These are phyloP conservation scores for Diprion similis DNA, from an alignment of 1,140 invertebrate species.

Conservation along the genomic window DNA sequence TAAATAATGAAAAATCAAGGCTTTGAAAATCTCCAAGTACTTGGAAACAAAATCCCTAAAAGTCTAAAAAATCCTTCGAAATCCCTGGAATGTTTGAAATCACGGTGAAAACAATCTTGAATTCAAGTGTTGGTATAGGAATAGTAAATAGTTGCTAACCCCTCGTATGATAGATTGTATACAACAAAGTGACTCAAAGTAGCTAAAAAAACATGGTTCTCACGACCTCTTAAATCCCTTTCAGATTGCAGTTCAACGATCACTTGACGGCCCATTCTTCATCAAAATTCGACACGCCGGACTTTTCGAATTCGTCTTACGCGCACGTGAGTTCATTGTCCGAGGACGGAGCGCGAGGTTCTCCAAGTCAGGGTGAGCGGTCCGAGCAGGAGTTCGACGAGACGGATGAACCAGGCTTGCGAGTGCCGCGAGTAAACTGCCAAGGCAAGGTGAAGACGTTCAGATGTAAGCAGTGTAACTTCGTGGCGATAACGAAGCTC, in stretches of 20 bases:
- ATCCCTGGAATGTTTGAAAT: too few species aligned
- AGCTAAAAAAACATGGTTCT: neutral
- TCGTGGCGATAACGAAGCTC: slow-evolving; percentile 83
- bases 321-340: slow-evolving; percentile 4
- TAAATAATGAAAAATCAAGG: too few species aligned
- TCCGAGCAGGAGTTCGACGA: slow-evolving; percentile 59
- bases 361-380: slow-evolving; percentile 25
- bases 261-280: slow-evolving; percentile 35
- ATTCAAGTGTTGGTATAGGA: too few species aligned
- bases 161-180: too few species aligned
- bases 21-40: too few species aligned
- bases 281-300: slow-evolving; percentile 15
- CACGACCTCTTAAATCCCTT: neutral
- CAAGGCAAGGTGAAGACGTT: slow-evolving; percentile 88
- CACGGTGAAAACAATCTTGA: too few species aligned
- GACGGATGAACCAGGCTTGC: slow-evolving; percentile 70
- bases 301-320: neutral
- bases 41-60: too few species aligned
- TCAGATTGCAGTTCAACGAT: slow-evolving; percentile 36
- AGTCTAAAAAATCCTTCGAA: too few species aligned
- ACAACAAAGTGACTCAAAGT: too few species aligned
- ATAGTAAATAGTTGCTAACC: too few species aligned
- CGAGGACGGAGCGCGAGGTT: slow-evolving; percentile 19
- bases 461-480: slow-evolving; percentile 92
- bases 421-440: slow-evolving; percentile 77